Base-by-base conservation (phyloP, 2,888 invertebrate genomes). In the Tetranychus piercei region DNA sequence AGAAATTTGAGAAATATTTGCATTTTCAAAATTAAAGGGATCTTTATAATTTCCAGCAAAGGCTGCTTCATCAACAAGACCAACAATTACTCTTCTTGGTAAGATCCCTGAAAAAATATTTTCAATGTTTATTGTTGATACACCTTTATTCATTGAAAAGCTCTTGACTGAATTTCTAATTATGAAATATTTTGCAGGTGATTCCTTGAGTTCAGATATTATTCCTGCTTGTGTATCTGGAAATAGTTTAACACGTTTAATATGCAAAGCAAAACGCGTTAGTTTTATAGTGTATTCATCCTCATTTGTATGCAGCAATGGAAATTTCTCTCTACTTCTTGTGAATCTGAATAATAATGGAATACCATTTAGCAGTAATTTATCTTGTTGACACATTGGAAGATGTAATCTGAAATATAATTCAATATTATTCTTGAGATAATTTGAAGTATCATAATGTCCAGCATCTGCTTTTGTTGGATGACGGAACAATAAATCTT, bases 51-150 rank as follows among this genome's bases (percentile, higher is more conserved):
- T n/a, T n/a, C n/a, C n/a, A n/a, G n/a, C n/a, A n/a, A n/a, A n/a
- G n/a, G n/a, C n/a, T n/a, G n/a, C n/a, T n/a, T n/a, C n/a, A n/a
- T n/a, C n/a, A n/a, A n/a, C n/a, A n/a, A n/a, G n/a, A n/a, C n/a
- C 43, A 8, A 75, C 3, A 15, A 34, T 45, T 7, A 72, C 8
- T 11, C 72, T 20, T 44, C 66, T 66, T 9, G 75, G 75, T 4
- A 75, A 34, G 22, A n/a, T 34, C 18, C 75, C 75, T 44, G 15
- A 9, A 3, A 75, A 66, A 6, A 66, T 15, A 20, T 72, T 75
- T 43, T 75, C 75, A 22, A 75, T 44, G 34, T 22, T 43, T 15
- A 20, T n/a, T 18, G 6, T 5, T 23, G 22, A 34, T 1, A 43
- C 64, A 1, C 69, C 73, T 20, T 4, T 8, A 6, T 55, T 44